These are phyloP conservation scores for Mactromeris polynyma DNA, from an alignment of 2,888 invertebrate genomes.

Conservation along the genomic window DNA sequence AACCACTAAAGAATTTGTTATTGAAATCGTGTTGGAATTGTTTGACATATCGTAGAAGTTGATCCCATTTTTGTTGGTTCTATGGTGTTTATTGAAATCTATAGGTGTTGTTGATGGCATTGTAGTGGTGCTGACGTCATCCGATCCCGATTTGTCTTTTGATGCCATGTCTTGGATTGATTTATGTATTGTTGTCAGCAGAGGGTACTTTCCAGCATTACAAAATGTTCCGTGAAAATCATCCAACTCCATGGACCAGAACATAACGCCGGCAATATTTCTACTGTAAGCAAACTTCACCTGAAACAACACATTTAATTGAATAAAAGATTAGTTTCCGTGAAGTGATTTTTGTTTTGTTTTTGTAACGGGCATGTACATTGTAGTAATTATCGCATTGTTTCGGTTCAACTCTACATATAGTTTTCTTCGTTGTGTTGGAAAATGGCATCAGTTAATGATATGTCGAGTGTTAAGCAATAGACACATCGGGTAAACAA, in stretches of 20 bases:
- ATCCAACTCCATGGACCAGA: conserved; percentile 83
- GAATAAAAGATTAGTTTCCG: too few species aligned
- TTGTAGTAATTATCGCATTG: background rate
- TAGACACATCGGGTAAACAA: too few species aligned
- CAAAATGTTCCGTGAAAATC: conserved; percentile 82
- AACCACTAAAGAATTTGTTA: background rate
- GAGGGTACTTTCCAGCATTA: conserved; percentile 77
- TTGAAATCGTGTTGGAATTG: background rate
- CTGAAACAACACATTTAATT: conserved; percentile 81
- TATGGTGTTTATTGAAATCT: conserved; percentile 59
- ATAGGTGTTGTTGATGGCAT: conserved; percentile 56
- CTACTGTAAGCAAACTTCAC: conserved; percentile 92
- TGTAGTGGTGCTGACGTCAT: conserved; percentile 36
- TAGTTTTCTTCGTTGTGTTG: too few species aligned
- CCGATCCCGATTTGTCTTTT: background rate
- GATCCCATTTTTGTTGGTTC: conserved; percentile 59
- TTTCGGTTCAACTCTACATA: background rate
- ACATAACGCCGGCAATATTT: conserved; percentile 89
- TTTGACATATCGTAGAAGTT: conserved; percentile 45
- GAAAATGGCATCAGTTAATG: too few species aligned
- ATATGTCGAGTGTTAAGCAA: too few species aligned
- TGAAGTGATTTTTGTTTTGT: too few species aligned
- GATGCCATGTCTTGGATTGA: conserved; percentile 52
- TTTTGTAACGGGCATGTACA: background rate
- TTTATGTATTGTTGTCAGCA: conserved; percentile 73